Base-by-base conservation (phyloP, 2,113 vertebrate genomes). In the Camarhynchus parvulus region DNA sequence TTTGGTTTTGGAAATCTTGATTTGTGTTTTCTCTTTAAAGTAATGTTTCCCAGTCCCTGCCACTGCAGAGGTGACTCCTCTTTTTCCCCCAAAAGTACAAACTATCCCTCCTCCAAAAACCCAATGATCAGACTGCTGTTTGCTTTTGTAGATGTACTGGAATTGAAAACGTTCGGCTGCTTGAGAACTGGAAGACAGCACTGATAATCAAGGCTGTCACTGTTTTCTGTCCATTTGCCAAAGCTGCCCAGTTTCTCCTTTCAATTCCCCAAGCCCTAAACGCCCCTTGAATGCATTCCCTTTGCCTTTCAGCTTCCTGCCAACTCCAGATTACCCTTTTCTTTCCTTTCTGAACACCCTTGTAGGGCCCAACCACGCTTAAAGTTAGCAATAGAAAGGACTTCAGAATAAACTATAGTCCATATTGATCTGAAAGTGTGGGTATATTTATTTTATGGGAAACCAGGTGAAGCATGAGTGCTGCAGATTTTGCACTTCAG, bases 1-100 rank as follows among this genome's bases (percentile, higher is more conserved):
- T 92, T 79, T 61, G 41, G 41, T 94, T 95, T 88, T 88, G 75
- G 90, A 94, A 86, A 91, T 74, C 55, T 80, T 90, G 78, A 83
- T 62, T 52, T 92, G 58, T 75, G 50, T 88, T 90, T 93, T 94
- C 91, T 87, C 10, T 1, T 84, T 58, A 8, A 92, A 88, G 59
- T 72, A 74, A 86, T 64, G 53, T 77, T 96, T 86, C 47, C 56
- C 86, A 90, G 47, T 44, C 67, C 70, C 69, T 69, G 56, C 17
- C 35, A 27, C 55, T 50, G 47, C 27, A 79, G 42, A 85, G 63
- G 44, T 77, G 73, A 83, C 75, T 88, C 68, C 11, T 93, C 63
- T 90, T 77, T 83, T 74, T 56, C 73, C 33, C 88, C 61, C 46
- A 21, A 31, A 90, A 86, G n/a, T 13, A 89, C 37, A 73, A 90